Percentiles rank a stretch among this genome's conserved stretches.
Conservation (phyloP, 23 tunicate genomes). For the Ascidia mentula region DNA sequence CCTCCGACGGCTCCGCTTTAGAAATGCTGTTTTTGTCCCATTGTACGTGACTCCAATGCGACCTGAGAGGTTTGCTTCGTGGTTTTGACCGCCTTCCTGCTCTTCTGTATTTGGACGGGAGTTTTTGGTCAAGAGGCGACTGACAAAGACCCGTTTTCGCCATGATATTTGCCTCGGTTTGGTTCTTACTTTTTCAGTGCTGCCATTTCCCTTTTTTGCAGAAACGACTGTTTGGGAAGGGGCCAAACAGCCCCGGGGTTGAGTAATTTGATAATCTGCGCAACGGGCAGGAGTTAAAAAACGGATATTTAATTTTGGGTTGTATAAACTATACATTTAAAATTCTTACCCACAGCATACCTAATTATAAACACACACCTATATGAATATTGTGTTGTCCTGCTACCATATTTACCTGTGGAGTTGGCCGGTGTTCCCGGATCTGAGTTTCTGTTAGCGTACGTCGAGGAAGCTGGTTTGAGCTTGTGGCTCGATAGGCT, state of each 20-base stretch:
- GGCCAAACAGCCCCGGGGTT: not conserved
- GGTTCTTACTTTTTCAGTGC: not conserved
- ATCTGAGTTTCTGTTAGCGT: not conserved
- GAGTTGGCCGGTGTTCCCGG: not conserved
- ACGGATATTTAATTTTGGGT: too few relatives aligned
- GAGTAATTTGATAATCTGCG: not conserved
- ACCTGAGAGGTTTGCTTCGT: not conserved
- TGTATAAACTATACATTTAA: too few relatives aligned
- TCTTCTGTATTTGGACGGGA: not conserved
- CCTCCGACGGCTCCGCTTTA: conserved; percentile 27
- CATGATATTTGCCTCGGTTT: not conserved
- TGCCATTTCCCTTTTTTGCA: not conserved
- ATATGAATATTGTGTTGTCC: too few relatives aligned
- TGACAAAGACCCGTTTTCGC: conserved; percentile 11
- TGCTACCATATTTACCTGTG: not conserved
- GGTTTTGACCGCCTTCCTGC: not conserved
- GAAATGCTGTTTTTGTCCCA: not conserved
- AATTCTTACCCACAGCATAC: too few relatives aligned
- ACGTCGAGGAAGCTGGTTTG: conserved; percentile 18
- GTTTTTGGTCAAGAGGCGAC: not conserved
- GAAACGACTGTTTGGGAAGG: not conserved
- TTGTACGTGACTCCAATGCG: not conserved
- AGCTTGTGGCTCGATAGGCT: conserved; percentile 53
- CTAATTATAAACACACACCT: too few relatives aligned
- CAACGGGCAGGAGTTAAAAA: too few relatives aligned